Percentiles rank a stretch among this genome's conserved stretches.
Evolutionary conservation across 2,113 vertebrate species (phyloP).

Genomic region (Athene noctua): DNA sequence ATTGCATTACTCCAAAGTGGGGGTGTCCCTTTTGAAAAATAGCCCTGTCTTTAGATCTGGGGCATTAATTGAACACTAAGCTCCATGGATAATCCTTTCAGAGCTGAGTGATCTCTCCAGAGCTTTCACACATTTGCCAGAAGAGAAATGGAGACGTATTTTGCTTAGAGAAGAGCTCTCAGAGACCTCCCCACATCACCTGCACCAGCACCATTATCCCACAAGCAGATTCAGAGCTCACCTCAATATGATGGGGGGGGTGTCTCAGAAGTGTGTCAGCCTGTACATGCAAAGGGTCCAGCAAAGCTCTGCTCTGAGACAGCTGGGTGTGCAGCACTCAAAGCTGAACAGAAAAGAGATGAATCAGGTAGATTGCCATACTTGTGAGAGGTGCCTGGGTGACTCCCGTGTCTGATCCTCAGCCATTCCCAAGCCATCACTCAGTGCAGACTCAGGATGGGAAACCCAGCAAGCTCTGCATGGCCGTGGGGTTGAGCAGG

Average conservation of each 20-base stretch:
- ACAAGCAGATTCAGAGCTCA: background rate
- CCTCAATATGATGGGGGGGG: too few species aligned
- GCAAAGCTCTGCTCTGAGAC: background rate
- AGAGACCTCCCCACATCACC: background rate
- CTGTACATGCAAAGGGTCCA: background rate
- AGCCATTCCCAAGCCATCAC: background rate
- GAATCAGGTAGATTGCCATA: accelerated
- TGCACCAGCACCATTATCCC: background rate
- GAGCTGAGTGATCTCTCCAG: background rate
- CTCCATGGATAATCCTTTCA: background rate
- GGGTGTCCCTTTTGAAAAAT: background rate
- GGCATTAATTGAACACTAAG: background rate
- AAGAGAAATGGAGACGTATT: background rate
- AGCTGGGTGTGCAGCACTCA: background rate
- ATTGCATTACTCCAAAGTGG: background rate
- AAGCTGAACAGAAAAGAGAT: background rate
- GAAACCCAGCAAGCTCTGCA: background rate
- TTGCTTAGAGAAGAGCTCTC: background rate
- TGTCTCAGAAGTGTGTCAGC: background rate
- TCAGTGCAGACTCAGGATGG: background rate
- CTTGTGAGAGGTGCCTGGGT: background rate
- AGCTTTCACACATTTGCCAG: background rate
- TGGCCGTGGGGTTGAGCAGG: background rate
- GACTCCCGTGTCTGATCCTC: background rate
- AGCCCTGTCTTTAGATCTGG: background rate